A percentile compares a stretch with the other conserved stretches of the same genome.
phyloP scores from a whole-genome alignment of 2,888 invertebrate species.

The Hyposoter didymator region DNA sequence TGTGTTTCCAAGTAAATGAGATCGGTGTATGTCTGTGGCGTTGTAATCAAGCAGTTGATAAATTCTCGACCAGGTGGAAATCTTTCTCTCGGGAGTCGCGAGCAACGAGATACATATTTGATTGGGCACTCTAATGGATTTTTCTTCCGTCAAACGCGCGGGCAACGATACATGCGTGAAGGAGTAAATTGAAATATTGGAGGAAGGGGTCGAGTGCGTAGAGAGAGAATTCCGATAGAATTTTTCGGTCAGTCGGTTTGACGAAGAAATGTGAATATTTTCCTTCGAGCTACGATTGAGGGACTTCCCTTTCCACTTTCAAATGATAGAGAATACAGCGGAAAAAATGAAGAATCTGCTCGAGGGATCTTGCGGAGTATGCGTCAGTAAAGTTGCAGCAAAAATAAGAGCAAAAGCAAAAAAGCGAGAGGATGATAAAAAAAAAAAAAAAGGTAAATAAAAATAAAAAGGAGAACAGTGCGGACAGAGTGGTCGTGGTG shows the following conservation, averaged over 20 bases:
- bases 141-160: conserved; percentile 10
- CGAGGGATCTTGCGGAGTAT: conserved; percentile 23
- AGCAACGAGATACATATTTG: conserved; percentile 66
- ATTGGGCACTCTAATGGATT: conserved; percentile 53
- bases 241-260: neutral
- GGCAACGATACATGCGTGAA: neutral
- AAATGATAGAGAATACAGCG: neutral
- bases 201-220: neutral
- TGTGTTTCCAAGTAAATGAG: neutral
- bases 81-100: conserved; percentile 15
- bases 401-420: conserved; percentile 35
- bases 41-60: conserved; percentile 51
- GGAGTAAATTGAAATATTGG: neutral
- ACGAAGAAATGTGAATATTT: neutral
- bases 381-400: conserved; percentile 31
- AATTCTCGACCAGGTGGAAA: conserved; percentile 32
- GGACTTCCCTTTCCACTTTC: no score
- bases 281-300: neutral
- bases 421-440: conserved; percentile 34
- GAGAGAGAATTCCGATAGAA: neutral
- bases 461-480: conserved; percentile 61
- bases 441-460: conserved; percentile 34
- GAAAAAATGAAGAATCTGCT: neutral
- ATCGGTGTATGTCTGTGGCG: neutral
- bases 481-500: conserved; percentile 71